Evolutionary conservation across 2,113 vertebrate species (phyloP).

Genomic region (Brachyhypopomus gauderio): DNA sequence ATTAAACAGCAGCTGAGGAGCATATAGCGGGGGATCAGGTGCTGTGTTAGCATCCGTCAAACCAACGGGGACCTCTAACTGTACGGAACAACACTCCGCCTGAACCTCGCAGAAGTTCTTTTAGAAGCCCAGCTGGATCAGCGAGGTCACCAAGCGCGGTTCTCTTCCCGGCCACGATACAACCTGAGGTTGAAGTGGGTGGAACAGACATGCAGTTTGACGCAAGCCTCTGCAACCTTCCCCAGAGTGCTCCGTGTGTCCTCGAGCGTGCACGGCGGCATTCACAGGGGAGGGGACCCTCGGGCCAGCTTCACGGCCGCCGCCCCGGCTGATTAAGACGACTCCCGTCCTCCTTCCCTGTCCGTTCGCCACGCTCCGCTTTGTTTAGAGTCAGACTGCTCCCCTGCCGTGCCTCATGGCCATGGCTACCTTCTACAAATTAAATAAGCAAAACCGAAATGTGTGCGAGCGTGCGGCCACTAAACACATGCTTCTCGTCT

Average conservation of each 20-base stretch:
- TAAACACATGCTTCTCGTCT: constrained; percentile 28
- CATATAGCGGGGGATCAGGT: background rate
- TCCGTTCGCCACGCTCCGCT: background rate
- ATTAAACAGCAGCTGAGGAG: background rate
- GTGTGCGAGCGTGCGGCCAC: constrained; percentile 26
- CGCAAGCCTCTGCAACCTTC: constrained; percentile 6
- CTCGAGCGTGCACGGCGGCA: constrained; percentile 15
- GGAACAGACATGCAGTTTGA: background rate
- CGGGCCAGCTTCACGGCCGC: background rate
- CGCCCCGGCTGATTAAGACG: background rate
- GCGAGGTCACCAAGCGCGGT: background rate
- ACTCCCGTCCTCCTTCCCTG: constrained; percentile 2
- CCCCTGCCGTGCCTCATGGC: constrained; percentile 8
- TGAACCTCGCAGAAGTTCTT: background rate
- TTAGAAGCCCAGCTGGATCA: background rate
- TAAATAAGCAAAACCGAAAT: background rate
- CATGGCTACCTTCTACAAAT: constrained; percentile 11
- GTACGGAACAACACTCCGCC: background rate
- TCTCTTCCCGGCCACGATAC: too few species aligned
- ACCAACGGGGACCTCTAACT: background rate
- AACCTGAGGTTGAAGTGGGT: constrained; percentile 20
- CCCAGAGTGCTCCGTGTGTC: constrained; percentile 6
- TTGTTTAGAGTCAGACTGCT: constrained; percentile 5
- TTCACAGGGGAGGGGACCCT: background rate
- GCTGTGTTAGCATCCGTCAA: background rate